Base-by-base conservation (phyloP, 1,140 invertebrate genomes). In the Propsilocerus akamusi region DNA sequence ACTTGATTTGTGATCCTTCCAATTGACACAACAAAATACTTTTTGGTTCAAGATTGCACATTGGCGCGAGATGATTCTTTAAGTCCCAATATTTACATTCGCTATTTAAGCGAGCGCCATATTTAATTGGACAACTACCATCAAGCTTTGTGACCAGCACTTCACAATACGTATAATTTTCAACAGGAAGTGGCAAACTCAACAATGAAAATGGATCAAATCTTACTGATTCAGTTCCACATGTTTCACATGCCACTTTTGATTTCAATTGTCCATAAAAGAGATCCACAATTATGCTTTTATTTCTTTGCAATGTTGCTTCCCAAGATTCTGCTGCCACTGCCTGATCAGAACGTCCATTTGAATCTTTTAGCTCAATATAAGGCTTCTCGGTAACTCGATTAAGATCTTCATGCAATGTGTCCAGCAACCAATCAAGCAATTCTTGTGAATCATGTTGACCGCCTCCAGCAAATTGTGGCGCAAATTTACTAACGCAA, bases 261-360 rank as follows among this genome's bases (percentile, higher is more conserved):
- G 86, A 90, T 68, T 89, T 90, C 0, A 93, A 69, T 64, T 91
- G 86, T 0, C 89, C 89, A 68, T 91, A 88, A 68, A 93, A 93
- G 41, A 91, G 68, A 65, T 92, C 89, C 25, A 88, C 87, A 48
- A 92, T 78, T 49, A 93, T 83, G 4, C 86, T 89, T 62, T 81
- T 76, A 70, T 74, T 90, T 49, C 86, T 70, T 4, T 80, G 66
- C 48, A 83, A 69, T 65, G 89, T 83, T 61, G 85, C 83, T 37
- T 81, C 76, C 87, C 87, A 92, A 22, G 86, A 86, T 69, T 87
- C 78, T 56, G 78, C 72, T 26, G 81, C 80, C 51, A 86, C 83
- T 25, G 77, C 71, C 54, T 80, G 74, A 66, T 88, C 85, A 2
- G 81, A 77, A 28, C 85, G 59, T 1, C 82, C 82, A 66, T 79